These are phyloP conservation scores for Fregata magnificens DNA, from an alignment of 2,113 vertebrate species.

Conservation along the genomic window DNA sequence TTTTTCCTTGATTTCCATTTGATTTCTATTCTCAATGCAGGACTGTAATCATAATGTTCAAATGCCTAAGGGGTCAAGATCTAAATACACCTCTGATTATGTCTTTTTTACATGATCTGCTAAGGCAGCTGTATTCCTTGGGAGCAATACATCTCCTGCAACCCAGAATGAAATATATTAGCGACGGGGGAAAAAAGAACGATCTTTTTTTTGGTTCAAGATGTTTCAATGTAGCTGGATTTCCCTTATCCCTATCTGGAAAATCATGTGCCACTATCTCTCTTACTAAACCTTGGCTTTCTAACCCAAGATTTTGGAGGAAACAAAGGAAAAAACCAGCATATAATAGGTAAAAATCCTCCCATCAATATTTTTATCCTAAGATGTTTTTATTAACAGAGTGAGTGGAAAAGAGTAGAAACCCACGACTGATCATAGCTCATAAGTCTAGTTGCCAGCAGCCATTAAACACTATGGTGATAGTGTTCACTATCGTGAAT, in stretches of 20 bases:
- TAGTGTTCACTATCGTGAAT: neutral
- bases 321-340: fast-evolving
- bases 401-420: neutral
- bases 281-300: neutral
- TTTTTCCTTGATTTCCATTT: neutral
- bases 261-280: neutral
- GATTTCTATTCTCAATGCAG: neutral
- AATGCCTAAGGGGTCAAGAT: neutral
- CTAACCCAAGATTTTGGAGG: neutral
- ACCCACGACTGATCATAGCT: neutral
- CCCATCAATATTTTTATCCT: neutral
- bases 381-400: neutral
- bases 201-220: neutral
- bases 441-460: neutral
- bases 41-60: neutral
- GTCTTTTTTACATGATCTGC: neutral
- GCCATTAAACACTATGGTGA: neutral
- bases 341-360: neutral
- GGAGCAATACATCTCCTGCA: neutral
- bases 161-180: neutral
- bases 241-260: neutral
- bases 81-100: neutral
- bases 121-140: neutral
- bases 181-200: fast-evolving
- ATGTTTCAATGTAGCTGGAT: neutral